Evolutionary conservation across 1,140 invertebrate genomes (phyloP).

Genomic region (Batillaria attramentaria): DNA sequence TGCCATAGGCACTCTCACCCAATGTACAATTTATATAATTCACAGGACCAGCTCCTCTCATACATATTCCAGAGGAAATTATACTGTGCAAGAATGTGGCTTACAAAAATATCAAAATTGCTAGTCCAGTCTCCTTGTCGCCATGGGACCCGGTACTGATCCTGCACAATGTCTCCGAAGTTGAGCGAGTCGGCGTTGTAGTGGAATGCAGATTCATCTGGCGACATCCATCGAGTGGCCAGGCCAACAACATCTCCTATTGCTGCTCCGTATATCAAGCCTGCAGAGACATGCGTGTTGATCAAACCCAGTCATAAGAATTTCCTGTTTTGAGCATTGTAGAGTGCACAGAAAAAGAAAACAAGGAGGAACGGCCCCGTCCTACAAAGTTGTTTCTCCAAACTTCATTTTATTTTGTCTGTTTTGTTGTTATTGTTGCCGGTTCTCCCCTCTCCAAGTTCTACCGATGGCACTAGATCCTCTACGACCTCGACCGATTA

Average conservation of each 20-base stretch:
- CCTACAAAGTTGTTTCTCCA: no score
- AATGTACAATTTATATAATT: background rate
- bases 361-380: no score
- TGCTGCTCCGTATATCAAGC: slow-evolving; percentile 71
- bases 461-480: no score
- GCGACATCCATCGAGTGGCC: slow-evolving; percentile 68
- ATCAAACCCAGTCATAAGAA: no score
- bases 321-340: no score
- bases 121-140: slow-evolving; percentile 69
- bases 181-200: slow-evolving; percentile 60
- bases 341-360: no score
- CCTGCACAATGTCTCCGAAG: slow-evolving; percentile 66
- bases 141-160: slow-evolving; percentile 68
- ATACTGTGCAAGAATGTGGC: slow-evolving; percentile 3
- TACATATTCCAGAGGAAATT: background rate
- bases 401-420: no score
- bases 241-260: slow-evolving; percentile 71
- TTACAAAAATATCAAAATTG: slow-evolving; percentile 70
- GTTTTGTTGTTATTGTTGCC: no score
- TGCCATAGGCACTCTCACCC: background rate
- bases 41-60: background rate
- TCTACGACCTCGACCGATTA: no score
- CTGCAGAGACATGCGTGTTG: no score
- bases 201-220: slow-evolving; percentile 69
- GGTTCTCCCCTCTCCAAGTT: no score